These are phyloP conservation scores for Rattus norvegicus DNA, from an alignment of 2,113 vertebrate species.

Conservation along the genomic window GRCr8 NC_086033.1:46648501-46649000, in stretches of 20 bases:
- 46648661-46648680: background rate
- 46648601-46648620: background rate
- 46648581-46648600: background rate
- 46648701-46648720: background rate
- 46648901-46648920: background rate
- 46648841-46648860: background rate
- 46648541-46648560: background rate
- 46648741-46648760: background rate
- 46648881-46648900: background rate
- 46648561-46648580: background rate
- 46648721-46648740: background rate
- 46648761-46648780: background rate
- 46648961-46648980: background rate
- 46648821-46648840: background rate
- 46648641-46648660: background rate
- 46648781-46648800: background rate
- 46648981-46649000: background rate
- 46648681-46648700: background rate
- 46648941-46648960: background rate
- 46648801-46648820: background rate
- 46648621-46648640: background rate
- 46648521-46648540: background rate
- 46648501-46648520: background rate
- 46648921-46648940: background rate
- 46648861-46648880: background rate